Evolutionary conservation across 2,113 vertebrate species (phyloP).

Genomic region (Austrofundulus limnaeus): DNA sequence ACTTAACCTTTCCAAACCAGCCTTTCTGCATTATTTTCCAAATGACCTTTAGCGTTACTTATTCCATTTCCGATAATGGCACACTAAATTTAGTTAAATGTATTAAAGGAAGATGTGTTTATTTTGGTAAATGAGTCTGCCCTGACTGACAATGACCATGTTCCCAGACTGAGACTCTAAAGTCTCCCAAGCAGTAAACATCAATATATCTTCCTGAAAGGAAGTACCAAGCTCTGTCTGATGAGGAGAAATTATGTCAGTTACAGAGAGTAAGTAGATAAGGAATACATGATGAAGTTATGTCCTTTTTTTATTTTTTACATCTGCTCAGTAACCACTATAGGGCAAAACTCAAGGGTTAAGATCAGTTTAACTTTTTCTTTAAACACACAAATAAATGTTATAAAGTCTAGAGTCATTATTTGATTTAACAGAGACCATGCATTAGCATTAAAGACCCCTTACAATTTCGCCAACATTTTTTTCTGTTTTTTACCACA

Average conservation of each 20-base stretch:
- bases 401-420: not conserved
- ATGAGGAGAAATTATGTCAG: conserved; percentile 16
- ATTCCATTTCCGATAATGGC: conserved; percentile 80
- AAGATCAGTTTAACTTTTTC: conserved; percentile 10
- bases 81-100: conserved; percentile 77
- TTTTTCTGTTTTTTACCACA: no score
- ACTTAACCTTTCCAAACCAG: conserved; percentile 81
- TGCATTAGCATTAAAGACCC: no score
- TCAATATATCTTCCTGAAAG: conserved; percentile 38
- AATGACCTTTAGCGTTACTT: conserved; percentile 81
- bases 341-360: not conserved
- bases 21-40: conserved; percentile 79
- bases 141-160: conserved; percentile 62
- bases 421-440: no score
- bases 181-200: conserved; percentile 48
- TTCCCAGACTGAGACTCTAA: conserved; percentile 32
- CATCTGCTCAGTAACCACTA: not conserved
- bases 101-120: conserved; percentile 76
- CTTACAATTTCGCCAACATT: no score
- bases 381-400: not conserved
- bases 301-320: not conserved
- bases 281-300: conserved; percentile 6
- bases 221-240: conserved; percentile 1
- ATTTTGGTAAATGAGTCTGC: conserved; percentile 65
- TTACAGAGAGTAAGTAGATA: conserved; percentile 7